Percentiles rank a stretch among this genome's conserved stretches.
These are phyloP conservation scores for Callaeas wilsoni DNA, from an alignment of 2,113 vertebrate species.

Conservation along the genomic window DNA sequence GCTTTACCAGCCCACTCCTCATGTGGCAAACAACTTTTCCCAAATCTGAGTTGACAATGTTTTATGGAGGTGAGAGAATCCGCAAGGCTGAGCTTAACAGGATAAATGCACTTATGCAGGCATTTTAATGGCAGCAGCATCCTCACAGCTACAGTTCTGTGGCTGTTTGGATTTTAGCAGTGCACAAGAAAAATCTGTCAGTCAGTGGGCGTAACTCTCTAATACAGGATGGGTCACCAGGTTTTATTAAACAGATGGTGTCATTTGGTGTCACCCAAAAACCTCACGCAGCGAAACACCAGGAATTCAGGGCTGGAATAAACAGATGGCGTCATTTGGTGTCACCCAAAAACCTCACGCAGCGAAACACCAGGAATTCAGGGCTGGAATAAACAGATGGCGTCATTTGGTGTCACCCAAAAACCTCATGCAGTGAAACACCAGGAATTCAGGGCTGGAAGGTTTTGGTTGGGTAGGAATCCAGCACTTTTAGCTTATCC, in stretches of 20 bases:
- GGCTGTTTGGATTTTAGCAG: neutral
- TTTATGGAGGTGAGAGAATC: neutral
- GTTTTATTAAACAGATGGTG: neutral
- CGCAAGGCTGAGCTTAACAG: neutral
- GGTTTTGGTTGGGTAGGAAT: neutral
- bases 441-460: neutral
- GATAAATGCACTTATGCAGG: neutral
- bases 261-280: neutral
- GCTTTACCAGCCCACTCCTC: neutral
- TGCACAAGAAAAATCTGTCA: neutral
- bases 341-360: neutral
- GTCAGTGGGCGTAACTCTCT: neutral
- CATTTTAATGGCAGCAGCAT: neutral
- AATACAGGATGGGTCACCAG: neutral
- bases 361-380: too few relatives aligned
- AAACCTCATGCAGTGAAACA: neutral
- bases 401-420: neutral
- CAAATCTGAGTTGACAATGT: neutral
- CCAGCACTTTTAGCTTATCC: neutral
- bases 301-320: too few relatives aligned
- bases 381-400: neutral
- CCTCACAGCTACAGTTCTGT: neutral
- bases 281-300: rapidly evolving
- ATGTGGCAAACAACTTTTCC: neutral
- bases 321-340: neutral